Base-by-base conservation (phyloP, 2,113 vertebrate species). In the Sprattus sprattus region DNA sequence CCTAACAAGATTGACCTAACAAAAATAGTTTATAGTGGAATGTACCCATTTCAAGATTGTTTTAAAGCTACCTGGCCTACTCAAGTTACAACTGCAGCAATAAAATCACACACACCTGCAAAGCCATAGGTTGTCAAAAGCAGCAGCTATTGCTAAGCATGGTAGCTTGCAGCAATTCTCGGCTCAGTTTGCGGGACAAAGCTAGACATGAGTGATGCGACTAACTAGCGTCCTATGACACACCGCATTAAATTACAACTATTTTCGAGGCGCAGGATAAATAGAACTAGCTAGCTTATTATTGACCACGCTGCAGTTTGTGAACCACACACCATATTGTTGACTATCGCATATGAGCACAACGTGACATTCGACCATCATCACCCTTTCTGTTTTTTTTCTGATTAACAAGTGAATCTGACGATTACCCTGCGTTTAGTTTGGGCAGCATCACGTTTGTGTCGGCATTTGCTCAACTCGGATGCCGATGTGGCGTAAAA, bases 401-500 rank as follows among this genome's bases (percentile, higher is more conserved):
- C 25, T 25, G 13, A 44, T 28, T 39, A 78, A 28, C 71, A 78
- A 32, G 71, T 28, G 71, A 39, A 78, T 39, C 28, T 78, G 13
- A 6, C n/a, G 9, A 28, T n/a, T 2, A 39, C 1, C 39, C 39
- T 78, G 16, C 15, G 32, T 15, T 16, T 44, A 78, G 10, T 78
- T 16, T 71, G 28, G 4, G 71, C 71, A 5, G 32, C 32, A 39
- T 16, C 11, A 39, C 28, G 32, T 78, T 78, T 44, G 71, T 78
- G 71, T 78, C 28, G 28, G 28, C 28, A 39, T 78, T 75, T 78
- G 71, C 71, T 64, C 60, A 64, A 32, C 28, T 78, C 25, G 71
- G 71, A 78, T 78, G 15, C 71, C 71, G 71, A 78, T 78, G 64
- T 71, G 25, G 64, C 64, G 32, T 78, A 32, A 78, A 78, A 44